Conservation (phyloP, 1,140 invertebrate species). For the Bombus haemorrhoidalis region DNA sequence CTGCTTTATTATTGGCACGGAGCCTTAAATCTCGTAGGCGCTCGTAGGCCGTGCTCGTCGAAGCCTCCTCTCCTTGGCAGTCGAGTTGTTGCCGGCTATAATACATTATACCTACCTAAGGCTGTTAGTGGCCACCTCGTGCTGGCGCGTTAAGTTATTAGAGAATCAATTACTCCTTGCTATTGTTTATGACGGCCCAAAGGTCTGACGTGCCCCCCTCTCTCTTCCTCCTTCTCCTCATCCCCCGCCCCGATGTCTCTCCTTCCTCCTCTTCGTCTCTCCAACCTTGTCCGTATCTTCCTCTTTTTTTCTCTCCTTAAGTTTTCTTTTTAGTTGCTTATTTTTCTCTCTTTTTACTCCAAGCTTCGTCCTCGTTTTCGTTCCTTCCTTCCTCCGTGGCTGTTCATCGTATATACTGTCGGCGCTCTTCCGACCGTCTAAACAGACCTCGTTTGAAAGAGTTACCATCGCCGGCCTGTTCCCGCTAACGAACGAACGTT, state of each 20-base stretch:
- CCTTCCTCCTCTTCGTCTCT: not conserved
- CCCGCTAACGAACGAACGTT: slow-evolving; percentile 61
- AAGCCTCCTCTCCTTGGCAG: slow-evolving; percentile 61
- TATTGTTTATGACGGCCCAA: slow-evolving; percentile 82
- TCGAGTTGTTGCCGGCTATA: slow-evolving; percentile 66
- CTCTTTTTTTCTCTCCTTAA: not conserved
- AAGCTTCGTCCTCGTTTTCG: slow-evolving; percentile 12
- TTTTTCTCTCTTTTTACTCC: not conserved
- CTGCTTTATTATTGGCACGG: slow-evolving; percentile 68
- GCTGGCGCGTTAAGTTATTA: slow-evolving; percentile 82
- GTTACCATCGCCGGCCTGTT: slow-evolving; percentile 53
- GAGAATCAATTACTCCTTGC: slow-evolving; percentile 83
- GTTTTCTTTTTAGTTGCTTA: not conserved
- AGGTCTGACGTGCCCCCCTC: slow-evolving; percentile 67
- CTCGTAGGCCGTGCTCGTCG: slow-evolving; percentile 59
- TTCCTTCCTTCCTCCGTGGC: slow-evolving; percentile 21
- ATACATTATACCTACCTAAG: slow-evolving; percentile 80
- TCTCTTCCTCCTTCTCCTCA: slow-evolving; percentile 28
- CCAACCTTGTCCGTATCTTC: not conserved
- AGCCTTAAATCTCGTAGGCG: slow-evolving; percentile 63
- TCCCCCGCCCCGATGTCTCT: slow-evolving; percentile 5
- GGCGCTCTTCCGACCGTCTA: slow-evolving; percentile 61
- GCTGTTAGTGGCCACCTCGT: slow-evolving; percentile 74
- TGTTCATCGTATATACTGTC: slow-evolving; percentile 58
- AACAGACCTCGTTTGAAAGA: slow-evolving; percentile 62